These are phyloP conservation scores for Microcebus murinus DNA, from an alignment of 2,113 vertebrate species.

Conservation along the genomic window DNA sequence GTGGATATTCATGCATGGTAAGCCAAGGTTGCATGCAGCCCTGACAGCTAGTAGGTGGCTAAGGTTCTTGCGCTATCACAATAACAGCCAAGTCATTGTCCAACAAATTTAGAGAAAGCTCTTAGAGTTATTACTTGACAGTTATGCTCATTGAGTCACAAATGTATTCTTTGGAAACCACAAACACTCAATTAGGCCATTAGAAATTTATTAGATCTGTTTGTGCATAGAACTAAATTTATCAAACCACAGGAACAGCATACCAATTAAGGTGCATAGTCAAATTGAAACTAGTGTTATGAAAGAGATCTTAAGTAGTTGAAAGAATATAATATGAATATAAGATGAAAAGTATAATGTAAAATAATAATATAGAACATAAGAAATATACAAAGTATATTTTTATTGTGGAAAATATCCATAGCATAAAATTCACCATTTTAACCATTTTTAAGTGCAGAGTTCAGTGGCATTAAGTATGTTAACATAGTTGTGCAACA, in stretches of 20 bases:
- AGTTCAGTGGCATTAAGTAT: background rate
- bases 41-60: too few relatives aligned
- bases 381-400: background rate
- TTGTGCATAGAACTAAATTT: background rate
- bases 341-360: background rate
- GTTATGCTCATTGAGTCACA: background rate
- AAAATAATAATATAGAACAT: background rate
- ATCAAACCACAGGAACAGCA: background rate
- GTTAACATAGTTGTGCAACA: rapidly evolving
- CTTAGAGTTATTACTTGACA: background rate
- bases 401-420: background rate
- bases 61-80: background rate
- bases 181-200: background rate
- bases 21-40: background rate
- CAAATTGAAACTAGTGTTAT: background rate
- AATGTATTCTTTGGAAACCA: background rate
- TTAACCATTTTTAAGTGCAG: background rate
- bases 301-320: background rate
- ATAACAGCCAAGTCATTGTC: background rate
- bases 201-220: background rate
- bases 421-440: background rate
- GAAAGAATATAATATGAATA: background rate
- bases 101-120: background rate
- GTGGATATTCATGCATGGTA: background rate
- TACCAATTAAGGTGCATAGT: background rate